Conservation (phyloP, 1,140 invertebrate genomes). For the Harlomillsia oculata region DNA sequence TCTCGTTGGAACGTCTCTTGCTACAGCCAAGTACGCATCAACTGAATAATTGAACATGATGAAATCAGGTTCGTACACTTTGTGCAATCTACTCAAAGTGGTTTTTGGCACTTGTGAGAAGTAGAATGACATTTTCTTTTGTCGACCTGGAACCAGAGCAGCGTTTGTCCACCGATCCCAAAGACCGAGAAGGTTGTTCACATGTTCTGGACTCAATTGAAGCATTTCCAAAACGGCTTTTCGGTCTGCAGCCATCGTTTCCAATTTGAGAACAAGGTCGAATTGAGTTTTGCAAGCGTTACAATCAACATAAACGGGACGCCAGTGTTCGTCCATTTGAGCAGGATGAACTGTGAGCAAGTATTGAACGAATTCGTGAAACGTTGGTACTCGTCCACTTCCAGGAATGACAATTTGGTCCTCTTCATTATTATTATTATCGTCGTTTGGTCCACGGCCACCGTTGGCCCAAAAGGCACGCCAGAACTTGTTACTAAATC, state of each 20-base stretch:
- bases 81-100: slow-evolving; percentile 54
- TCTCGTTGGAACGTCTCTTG: no score
- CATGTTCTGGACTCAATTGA: no score
- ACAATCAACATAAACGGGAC: slow-evolving; percentile 41
- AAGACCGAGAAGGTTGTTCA: slow-evolving; percentile 1
- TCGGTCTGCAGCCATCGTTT: slow-evolving; percentile 26
- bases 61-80: slow-evolving; percentile 69
- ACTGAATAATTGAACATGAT: slow-evolving; percentile 63
- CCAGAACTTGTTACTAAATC: slow-evolving; percentile 1
- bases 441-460: no score
- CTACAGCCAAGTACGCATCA: slow-evolving; percentile 9
- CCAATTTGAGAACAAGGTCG: slow-evolving; percentile 35
- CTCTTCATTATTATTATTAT: no score
- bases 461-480: no score
- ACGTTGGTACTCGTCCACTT: slow-evolving; percentile 25
- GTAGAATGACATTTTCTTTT: not conserved
- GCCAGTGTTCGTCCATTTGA: slow-evolving; percentile 47
- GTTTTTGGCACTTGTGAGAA: slow-evolving; percentile 15
- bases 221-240: slow-evolving; percentile 10
- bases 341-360: slow-evolving; percentile 40
- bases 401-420: not conserved
- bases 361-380: slow-evolving; percentile 32
- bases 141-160: not conserved
- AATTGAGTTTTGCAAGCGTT: slow-evolving; percentile 38
- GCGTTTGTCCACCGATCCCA: slow-evolving; percentile 21